phyloP scores from a whole-genome alignment of 2,888 invertebrate species.

The Agrilus cyanescens region DNA sequence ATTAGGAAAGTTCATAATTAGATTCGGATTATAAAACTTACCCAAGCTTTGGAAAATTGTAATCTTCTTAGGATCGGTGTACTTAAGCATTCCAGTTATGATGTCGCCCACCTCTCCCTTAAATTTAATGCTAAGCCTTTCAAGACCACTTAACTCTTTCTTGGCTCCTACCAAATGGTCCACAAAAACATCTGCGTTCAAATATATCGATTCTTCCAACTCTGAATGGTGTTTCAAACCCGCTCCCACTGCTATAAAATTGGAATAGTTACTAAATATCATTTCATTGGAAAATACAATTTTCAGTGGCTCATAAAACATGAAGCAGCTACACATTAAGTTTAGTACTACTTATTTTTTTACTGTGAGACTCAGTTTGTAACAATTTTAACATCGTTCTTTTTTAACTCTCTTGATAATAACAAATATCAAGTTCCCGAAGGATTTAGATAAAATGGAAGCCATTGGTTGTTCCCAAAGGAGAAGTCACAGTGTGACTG shows the following conservation, averaged over 20 bases:
- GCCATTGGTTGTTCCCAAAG: too few relatives aligned
- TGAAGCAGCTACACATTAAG: too few relatives aligned
- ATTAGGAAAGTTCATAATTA: too few relatives aligned
- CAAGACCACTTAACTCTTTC: conserved; percentile 40
- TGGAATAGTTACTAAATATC: neutral
- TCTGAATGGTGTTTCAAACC: conserved; percentile 40
- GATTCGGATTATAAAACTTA: conserved; percentile 21
- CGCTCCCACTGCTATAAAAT: conserved; percentile 45
- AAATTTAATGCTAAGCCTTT: conserved; percentile 37
- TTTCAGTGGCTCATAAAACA: too few relatives aligned
- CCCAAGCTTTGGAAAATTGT: conserved; percentile 56
- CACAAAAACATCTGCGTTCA: conserved; percentile 38
- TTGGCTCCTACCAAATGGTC: conserved; percentile 42
- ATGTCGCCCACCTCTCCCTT: conserved; percentile 45
- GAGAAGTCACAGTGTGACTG: too few relatives aligned
- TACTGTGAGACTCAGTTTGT: too few relatives aligned
- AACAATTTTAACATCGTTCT: too few relatives aligned
- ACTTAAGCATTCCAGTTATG: conserved; percentile 31
- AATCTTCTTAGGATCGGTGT: conserved; percentile 27
- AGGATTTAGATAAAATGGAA: neutral
- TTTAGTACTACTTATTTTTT: too few relatives aligned
- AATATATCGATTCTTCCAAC: conserved; percentile 41
- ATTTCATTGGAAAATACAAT: too few relatives aligned
- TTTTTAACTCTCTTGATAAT: too few relatives aligned
- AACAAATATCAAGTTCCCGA: neutral